phyloP scores from a whole-genome alignment of 2,888 invertebrate genomes.

The Melanotus villosus region DNA sequence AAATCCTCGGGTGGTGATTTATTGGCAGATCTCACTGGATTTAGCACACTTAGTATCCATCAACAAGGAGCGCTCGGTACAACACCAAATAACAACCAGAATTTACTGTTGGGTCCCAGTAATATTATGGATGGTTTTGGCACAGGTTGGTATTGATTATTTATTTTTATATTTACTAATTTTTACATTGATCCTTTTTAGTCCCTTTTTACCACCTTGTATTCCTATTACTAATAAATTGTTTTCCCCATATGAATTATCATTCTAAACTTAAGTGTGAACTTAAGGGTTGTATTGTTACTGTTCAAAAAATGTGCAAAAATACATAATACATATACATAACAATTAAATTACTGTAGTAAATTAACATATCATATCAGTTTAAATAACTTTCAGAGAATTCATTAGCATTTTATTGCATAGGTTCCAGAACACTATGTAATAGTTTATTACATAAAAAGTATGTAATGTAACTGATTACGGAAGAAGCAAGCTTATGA shows the following conservation, averaged over 20 bases:
- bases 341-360: too few species aligned
- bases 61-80: conserved; percentile 21
- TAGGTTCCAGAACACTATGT: too few species aligned
- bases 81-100: conserved; percentile 47
- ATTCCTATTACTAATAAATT: conserved; percentile 12
- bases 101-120: conserved; percentile 39
- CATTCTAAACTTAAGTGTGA: neutral
- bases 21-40: conserved; percentile 61
- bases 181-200: neutral
- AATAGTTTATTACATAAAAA: too few species aligned
- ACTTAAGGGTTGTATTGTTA: conserved; percentile 39
- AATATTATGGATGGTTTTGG: conserved; percentile 55
- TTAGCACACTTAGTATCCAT: conserved; percentile 57
- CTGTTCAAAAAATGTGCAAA: too few species aligned
- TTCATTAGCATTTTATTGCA: too few species aligned
- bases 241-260: conserved; percentile 2
- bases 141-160: conserved; percentile 51
- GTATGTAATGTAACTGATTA: too few species aligned
- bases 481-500: too few species aligned
- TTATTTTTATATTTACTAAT: too few species aligned
- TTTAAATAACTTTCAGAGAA: too few species aligned
- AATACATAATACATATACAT: too few species aligned
- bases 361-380: too few species aligned
- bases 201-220: conserved; percentile 9
- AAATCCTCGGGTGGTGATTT: conserved; percentile 54